A percentile compares a stretch with the other conserved stretches of the same genome.
These are phyloP conservation scores for Pelochelys cantorii DNA, from an alignment of 2,797 vertebrate species.

Conservation along the genomic window DNA sequence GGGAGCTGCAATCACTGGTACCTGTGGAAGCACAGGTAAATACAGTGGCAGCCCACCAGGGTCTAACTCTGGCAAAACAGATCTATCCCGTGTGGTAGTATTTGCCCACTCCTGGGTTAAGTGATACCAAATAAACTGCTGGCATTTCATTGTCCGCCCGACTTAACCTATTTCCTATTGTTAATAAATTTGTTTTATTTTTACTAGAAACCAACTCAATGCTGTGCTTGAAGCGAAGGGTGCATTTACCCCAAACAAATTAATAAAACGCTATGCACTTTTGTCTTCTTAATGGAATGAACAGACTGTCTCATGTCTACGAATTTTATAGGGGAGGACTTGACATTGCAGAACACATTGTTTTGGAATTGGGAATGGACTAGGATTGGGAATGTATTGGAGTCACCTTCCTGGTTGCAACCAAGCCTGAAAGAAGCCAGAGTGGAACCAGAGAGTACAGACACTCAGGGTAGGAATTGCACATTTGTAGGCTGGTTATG, in stretches of 20 bases:
- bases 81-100: too few relatives aligned
- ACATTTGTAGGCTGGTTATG: not conserved
- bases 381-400: not conserved
- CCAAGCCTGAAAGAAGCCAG: not conserved
- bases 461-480: not conserved
- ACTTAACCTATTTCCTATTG: not conserved
- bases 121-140: too few relatives aligned
- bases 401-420: not conserved
- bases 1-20: too few relatives aligned
- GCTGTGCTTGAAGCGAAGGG: not conserved
- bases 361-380: not conserved
- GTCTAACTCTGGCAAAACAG: too few relatives aligned
- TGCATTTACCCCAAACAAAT: not conserved
- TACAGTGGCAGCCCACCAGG: too few relatives aligned
- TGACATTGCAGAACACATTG: not conserved
- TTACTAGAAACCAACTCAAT: not conserved
- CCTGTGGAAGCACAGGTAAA: too few relatives aligned
- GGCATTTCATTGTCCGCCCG: too few relatives aligned
- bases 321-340: not conserved
- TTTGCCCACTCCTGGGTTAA: too few relatives aligned
- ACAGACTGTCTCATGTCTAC: not conserved
- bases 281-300: not conserved
- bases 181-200: not conserved
- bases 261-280: not conserved
- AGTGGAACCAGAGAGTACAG: not conserved